phyloP scores from a whole-genome alignment of 2,113 vertebrate genomes.

The Vidua macroura region DNA sequence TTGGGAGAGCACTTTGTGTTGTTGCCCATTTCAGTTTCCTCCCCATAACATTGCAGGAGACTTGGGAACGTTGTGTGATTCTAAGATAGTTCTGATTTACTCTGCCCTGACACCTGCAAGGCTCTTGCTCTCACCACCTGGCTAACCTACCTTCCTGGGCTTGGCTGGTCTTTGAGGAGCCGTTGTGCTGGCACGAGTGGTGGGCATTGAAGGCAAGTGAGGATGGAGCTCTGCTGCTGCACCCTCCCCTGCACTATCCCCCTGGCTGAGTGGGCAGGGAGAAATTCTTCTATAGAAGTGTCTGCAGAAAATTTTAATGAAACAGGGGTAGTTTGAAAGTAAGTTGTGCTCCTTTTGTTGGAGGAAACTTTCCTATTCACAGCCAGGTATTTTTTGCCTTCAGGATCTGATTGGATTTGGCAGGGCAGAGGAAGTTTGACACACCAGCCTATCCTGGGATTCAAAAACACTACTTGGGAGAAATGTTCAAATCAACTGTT shows the following conservation, averaged over 20 bases:
- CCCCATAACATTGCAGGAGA: not conserved
- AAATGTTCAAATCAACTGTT: not conserved
- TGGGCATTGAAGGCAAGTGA: not conserved
- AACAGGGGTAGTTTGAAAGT: not conserved
- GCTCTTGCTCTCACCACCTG: not conserved
- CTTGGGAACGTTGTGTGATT: not conserved
- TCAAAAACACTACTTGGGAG: not conserved
- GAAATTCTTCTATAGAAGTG: not conserved
- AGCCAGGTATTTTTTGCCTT: not conserved
- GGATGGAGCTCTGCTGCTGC: not conserved
- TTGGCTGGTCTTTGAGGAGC: not conserved
- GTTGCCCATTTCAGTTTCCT: not conserved
- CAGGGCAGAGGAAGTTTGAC: not conserved
- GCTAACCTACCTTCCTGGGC: not conserved
- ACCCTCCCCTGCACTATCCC: not conserved
- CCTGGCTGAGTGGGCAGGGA: not conserved
- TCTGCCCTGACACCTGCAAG: not conserved
- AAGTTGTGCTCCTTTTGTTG: not conserved
- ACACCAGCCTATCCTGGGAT: not conserved
- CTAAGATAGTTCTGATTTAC: not conserved
- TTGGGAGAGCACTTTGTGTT: not conserved
- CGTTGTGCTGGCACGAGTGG: accelerated
- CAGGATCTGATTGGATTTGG: not conserved
- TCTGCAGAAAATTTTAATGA: not conserved
- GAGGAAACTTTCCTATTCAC: not conserved